Percentiles rank a stretch among this genome's conserved stretches.
Conservation (phyloP, 1,140 invertebrate species). For the Sogatella furcifera region DNA sequence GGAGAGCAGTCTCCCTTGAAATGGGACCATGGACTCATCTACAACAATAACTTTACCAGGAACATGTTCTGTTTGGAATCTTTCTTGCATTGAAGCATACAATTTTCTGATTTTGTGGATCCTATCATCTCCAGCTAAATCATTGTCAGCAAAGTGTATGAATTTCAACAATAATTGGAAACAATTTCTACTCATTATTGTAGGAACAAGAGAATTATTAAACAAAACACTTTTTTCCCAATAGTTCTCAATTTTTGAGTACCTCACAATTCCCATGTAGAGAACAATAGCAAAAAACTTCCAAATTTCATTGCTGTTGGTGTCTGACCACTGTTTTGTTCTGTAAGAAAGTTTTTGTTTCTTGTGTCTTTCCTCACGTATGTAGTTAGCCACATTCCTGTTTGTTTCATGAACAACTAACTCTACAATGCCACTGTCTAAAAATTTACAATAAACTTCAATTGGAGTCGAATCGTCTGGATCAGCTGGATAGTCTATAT, state of each 20-base stretch:
- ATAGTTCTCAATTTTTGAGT: not conserved
- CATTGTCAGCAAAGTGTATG: not conserved
- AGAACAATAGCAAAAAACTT: not conserved
- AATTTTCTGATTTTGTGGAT: not conserved
- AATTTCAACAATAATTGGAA: not conserved
- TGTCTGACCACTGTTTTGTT: too few species aligned
- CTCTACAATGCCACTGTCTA: too few species aligned
- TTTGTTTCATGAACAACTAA: too few species aligned
- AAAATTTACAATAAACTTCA: too few species aligned
- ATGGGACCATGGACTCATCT: constrained; percentile 31
- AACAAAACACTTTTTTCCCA: not conserved
- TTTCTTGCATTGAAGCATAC: not conserved
- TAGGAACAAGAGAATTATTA: not conserved
- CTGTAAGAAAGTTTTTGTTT: too few species aligned
- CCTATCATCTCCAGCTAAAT: not conserved
- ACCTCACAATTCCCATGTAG: not conserved
- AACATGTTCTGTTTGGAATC: not conserved
- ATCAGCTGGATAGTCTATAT: too few species aligned
- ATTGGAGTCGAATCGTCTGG: too few species aligned
- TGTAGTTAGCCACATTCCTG: too few species aligned
- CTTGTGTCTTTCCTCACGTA: too few species aligned
- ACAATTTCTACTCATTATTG: not conserved
- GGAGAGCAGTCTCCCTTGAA: constrained; percentile 27
- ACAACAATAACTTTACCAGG: constrained; percentile 24
- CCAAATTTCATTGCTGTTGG: too few species aligned